Percentiles rank a stretch among this genome's conserved stretches.
Conservation (phyloP, 1,140 invertebrate species). For the Amphibalanus amphitrite region DNA sequence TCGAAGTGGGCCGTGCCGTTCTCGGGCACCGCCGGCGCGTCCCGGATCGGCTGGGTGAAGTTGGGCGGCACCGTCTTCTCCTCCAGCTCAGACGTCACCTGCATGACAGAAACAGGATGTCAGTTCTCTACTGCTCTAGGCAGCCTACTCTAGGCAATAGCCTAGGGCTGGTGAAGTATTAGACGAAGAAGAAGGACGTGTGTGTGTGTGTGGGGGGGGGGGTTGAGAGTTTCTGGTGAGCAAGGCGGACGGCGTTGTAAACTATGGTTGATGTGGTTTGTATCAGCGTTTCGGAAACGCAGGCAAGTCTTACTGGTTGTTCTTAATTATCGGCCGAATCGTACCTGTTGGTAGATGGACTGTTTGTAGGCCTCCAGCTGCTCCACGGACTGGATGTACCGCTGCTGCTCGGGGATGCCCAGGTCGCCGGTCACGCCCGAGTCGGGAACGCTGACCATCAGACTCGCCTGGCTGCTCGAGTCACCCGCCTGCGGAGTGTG, state of each 20-base stretch:
- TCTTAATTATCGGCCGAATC: no score
- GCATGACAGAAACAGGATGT: neutral
- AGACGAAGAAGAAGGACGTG: no score
- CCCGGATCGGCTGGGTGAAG: constrained; percentile 83
- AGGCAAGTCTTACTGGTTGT: no score
- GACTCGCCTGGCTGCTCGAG: constrained; percentile 23
- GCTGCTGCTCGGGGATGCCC: constrained; percentile 76
- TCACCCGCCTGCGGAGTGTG: constrained; percentile 28
- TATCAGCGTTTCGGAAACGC: no score
- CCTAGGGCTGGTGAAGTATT: no score
- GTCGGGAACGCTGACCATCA: constrained; percentile 12
- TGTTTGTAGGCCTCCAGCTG: constrained; percentile 66
- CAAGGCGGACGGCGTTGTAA: no score
- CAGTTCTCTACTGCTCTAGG: no score
- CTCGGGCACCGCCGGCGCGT: constrained; percentile 34
- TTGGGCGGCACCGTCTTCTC: neutral
- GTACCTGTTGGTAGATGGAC: neutral
- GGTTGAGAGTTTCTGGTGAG: no score
- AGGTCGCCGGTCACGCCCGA: constrained; percentile 54
- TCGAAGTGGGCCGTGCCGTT: constrained; percentile 91
- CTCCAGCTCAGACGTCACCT: neutral
- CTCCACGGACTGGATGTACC: constrained; percentile 82
- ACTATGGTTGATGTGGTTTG: no score
- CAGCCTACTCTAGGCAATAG: no score
- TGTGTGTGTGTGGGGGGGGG: no score